Base-by-base conservation (phyloP, 2,797 vertebrate species). In the Gorsachius magnificus region DNA sequence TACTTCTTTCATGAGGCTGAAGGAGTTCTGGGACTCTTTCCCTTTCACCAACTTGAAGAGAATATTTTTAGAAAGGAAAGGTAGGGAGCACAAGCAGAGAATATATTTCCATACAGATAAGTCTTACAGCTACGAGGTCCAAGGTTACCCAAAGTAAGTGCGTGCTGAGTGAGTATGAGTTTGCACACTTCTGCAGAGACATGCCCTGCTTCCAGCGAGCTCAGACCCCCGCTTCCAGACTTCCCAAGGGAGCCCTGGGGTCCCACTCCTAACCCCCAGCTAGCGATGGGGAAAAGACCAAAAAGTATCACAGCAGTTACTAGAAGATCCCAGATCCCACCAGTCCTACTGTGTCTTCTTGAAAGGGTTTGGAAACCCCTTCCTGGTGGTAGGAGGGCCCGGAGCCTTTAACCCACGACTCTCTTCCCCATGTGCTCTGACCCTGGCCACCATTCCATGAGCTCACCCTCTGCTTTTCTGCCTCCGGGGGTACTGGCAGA, bases 381-480 rank as follows among this genome's bases (percentile, higher is more conserved):
- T 45, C 21, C 19, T 1, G 0, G 13, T 29, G 17, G 45, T 21
- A 74, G 38, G 31, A 74, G 29, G 65, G 11, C 29, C 15, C 16
- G 5, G 7, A 15, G 13, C 54, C 41, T 64, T 60, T n/a, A 78
- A 56, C 29, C 26, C 51, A 46, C 3, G 0, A 1, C 29, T 68
- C 6, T 5, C 9, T 58, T 54, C 33, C 35, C 28, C 5, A 11
- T 0, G 0, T 10, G 13, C 35, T 57, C 2, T 2, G 38, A 12
- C 18, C 11, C 33, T 89, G 0, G 0, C 7, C 7, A 4, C 19
- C 2, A 0, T 83, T 78, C 14, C 74, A 10, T 1, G 2, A 50
- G 29, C 22, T 58, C 0, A 2, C 5, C 7, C 3, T 28, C 38
- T 11, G 5, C 50, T 60, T 14, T 81, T 28, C 87, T n/a, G 5